A percentile compares a stretch with the other conserved stretches of the same genome.
Conservation (phyloP, 2,797 vertebrate genomes). For the Dallia pectoralis region DNA sequence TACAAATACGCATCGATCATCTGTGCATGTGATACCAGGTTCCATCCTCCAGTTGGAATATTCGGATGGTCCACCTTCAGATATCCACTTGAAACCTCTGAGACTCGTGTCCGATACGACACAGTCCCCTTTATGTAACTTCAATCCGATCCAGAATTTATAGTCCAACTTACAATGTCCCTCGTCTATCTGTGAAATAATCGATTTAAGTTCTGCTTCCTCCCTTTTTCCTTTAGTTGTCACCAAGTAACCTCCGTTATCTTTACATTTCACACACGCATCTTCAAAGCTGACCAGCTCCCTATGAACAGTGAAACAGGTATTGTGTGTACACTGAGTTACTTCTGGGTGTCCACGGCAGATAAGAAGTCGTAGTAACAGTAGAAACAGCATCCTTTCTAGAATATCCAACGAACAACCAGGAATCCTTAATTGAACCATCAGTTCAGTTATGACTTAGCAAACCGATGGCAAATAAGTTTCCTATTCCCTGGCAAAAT, state of each 20-base stretch:
- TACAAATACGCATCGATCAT: slow-evolving; percentile 63
- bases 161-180: neutral
- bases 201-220: slow-evolving; percentile 40
- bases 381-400: slow-evolving; percentile 53
- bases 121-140: slow-evolving; percentile 52
- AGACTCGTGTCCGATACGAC: slow-evolving; percentile 30
- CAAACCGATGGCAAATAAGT: slow-evolving; percentile 24
- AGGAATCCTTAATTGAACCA: slow-evolving; percentile 9
- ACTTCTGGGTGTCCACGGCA: slow-evolving; percentile 24
- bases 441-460: slow-evolving; percentile 15
- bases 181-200: slow-evolving; percentile 43
- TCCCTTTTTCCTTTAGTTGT: slow-evolving; percentile 60
- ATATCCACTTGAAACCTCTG: slow-evolving; percentile 70
- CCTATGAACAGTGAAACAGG: slow-evolving; percentile 67
- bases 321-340: slow-evolving; percentile 54
- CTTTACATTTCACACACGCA: slow-evolving; percentile 49
- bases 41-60: slow-evolving; percentile 71
- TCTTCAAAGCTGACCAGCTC: slow-evolving; percentile 39
- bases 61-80: slow-evolving; percentile 45
- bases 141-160: slow-evolving; percentile 71
- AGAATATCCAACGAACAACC: slow-evolving; percentile 14
- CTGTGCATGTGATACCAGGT: slow-evolving; percentile 63
- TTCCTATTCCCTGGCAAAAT: slow-evolving; percentile 35
- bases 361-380: slow-evolving; percentile 53
- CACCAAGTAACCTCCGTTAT: slow-evolving; percentile 70